Base-by-base conservation (phyloP, 2,113 vertebrate species). In the Monopterus albus region DNA sequence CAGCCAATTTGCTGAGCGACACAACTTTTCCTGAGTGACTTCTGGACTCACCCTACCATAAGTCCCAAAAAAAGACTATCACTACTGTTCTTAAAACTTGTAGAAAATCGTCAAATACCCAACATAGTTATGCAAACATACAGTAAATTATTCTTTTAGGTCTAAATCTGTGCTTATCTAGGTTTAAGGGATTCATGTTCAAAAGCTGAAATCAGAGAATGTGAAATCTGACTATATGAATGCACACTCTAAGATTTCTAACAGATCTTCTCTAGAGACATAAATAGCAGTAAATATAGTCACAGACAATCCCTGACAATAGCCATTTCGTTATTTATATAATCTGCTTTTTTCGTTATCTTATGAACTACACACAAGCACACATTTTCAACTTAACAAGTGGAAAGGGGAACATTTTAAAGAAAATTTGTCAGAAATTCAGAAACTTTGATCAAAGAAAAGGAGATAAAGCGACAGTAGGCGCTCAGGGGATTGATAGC, bases 1-100 rank as follows among this genome's bases (percentile, higher is more conserved):
- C 63, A 2, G 14, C 13, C 26, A 43, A 47, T 84, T 72, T 73
- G 26, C 49, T 61, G 69, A 85, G 43, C 82, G 61, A 85, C 67
- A 73, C 5, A 58, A 67, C 56, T 75, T 64, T 33, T 51, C 51
- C 25, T 13, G 23, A 29, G 38, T 61, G 75, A 67, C 78, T 70
- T 62, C 14, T 26, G 17, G 18, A 72, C 39, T 65, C 50, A 36
- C 61, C 38, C 15, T 59, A 29, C 63, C 45, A 65, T 26, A 72
- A 23, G 63, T 80, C 39, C 46, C 28, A n/a, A 25, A 63, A 62
- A 61, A 49, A 58, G 2, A 13, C 8, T 1, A 18, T 7, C 14
- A n/a, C 26, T 60, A 29, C 28, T 55, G 43, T 62, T 59, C 38
- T 38, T 18, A 33, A 6, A 45, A 10, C 12, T 15, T 21, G 5